Evolutionary conservation across 1,140 invertebrate species (phyloP), one percentile per base, ranked within the genome.

Genomic region (Caenorhabditis tropicalis): DNA sequence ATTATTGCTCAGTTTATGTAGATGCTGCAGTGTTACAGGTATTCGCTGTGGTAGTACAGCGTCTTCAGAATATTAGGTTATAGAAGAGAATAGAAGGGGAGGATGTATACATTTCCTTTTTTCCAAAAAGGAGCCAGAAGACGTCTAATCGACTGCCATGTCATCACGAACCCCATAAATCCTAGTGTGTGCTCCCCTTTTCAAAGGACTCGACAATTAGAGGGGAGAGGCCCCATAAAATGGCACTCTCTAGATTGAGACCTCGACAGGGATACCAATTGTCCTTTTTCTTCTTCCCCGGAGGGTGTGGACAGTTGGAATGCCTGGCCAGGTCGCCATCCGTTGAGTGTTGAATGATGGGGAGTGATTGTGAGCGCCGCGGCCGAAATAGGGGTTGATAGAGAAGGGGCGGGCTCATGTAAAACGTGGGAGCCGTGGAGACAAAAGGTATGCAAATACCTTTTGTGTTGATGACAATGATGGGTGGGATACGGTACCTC

Each of bases 211-310:
- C n/a, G n/a, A n/a, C n/a, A n/a, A n/a, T n/a, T 51, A 51, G 19
- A 12, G n/a, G 15, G n/a, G 21, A 16, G 19, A 51, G 29, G 6
- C n/a, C n/a, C n/a, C n/a, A n/a, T n/a, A n/a, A n/a, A n/a, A n/a
- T n/a, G n/a, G 21, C 60, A 9, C n/a, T 36, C 31, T 16, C 10
- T 27, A 2, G 33, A 70, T 70, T 70, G 60, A 70, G 60, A 70
- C 60, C 60, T 36, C n/a, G 60, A 70, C 60, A 70, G 33, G 60
- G 60, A 70, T 70, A 70, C 60, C 60, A 70, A 70, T 70, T 70
- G 60, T 36, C 31, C n/a, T n/a, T n/a, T n/a, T n/a, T n/a, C n/a
- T n/a, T n/a, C n/a, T n/a, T n/a, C n/a, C n/a, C n/a, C n/a, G n/a
- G n/a, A n/a, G 21, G 60, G 1, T 70, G 19, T 29, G 7, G 60